Evolutionary conservation across 2,113 vertebrate species (phyloP), one percentile per base, ranked within the genome.

Genomic region (Tursiops truncatus): DNA sequence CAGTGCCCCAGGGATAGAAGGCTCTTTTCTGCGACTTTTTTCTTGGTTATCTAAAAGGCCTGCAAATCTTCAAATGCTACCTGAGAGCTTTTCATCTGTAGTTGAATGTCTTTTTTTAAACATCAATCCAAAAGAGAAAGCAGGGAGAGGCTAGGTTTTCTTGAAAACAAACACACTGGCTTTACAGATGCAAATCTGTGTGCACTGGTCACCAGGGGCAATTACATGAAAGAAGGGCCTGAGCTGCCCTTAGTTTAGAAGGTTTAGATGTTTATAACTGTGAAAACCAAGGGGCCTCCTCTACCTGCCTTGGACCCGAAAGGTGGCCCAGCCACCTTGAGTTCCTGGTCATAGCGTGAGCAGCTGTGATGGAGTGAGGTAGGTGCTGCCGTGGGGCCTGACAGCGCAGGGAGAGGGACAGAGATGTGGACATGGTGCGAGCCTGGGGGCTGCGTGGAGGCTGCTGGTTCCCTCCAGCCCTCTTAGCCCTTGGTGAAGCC

Each of bases 11-110:
- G 88, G 80, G 71, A 4, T 2, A 6, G 84, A 58, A 65, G 7
- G 9, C 0, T 13, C 25, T 79, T 85, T 88, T 41, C 81, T 8
- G 44, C 53, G 58, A 26, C 12, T 13, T 79, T 12, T 71, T 77
- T n/a, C 65, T 88, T 89, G 91, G 92, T 83, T 80, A 41, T 80
- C 28, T 60, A 17, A 44, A 58, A 70, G 36, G 88, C 70, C 77
- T 71, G 44, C 23, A 47, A 85, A 56, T 90, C 95, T 98, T 97
- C 89, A 94, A 77, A 95, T 62, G 91, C 44, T 89, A 50, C 91
- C 53, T 44, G 70, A 44, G 67, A 56, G 85, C 53, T 79, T 96
- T 97, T 96, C 44, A 95, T 94, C 93, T 71, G 70, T 58, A 76
- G 50, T 65, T 88, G 63, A 96, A 97, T 96, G 93, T 18, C 60